These are phyloP conservation scores for Macrotrachela quadricornifera DNA, from an alignment of 1,140 invertebrate species.

Conservation along the genomic window DNA sequence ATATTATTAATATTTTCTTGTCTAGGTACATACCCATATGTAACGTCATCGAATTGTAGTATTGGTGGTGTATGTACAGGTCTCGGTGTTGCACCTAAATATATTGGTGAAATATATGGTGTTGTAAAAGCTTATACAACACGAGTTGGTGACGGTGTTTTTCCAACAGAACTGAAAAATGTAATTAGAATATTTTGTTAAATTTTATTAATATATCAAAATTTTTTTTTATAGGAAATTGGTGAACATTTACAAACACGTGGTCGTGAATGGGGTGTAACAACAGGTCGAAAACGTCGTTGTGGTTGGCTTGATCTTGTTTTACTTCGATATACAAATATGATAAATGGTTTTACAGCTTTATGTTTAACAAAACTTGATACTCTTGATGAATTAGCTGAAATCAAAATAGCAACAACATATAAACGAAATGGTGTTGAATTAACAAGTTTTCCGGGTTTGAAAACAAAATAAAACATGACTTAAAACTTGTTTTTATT, in stretches of 20 bases:
- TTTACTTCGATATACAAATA: conserved; percentile 63
- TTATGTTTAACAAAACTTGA: conserved; percentile 81
- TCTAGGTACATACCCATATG: conserved; percentile 83
- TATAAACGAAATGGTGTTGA: conserved; percentile 58
- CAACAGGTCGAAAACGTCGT: conserved; percentile 70
- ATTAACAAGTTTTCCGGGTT: conserved; percentile 32
- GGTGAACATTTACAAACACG: conserved; percentile 57
- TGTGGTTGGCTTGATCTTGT: conserved; percentile 94
- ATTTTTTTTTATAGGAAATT: conserved; percentile 39
- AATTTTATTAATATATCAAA: neutral
- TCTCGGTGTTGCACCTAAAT: conserved; percentile 67
- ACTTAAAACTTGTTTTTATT: conserved; percentile 9
- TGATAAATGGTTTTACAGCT: conserved; percentile 71
- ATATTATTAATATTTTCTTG: neutral
- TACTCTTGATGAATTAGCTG: conserved; percentile 69
- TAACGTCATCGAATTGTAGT: conserved; percentile 96
- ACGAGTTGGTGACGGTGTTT: conserved; percentile 85
- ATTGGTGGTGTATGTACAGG: conserved; percentile 94
- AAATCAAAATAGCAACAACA: conserved; percentile 59
- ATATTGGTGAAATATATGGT: conserved; percentile 73
- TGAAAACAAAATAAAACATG: conserved; percentile 42
- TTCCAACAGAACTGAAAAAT: conserved; percentile 72
- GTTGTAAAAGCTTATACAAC: conserved; percentile 98
- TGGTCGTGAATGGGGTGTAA: conserved; percentile 82
- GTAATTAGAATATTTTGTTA: conserved; percentile 14